phyloP scores from a whole-genome alignment of 2,113 vertebrate species.

The Nipponia nippon region DNA sequence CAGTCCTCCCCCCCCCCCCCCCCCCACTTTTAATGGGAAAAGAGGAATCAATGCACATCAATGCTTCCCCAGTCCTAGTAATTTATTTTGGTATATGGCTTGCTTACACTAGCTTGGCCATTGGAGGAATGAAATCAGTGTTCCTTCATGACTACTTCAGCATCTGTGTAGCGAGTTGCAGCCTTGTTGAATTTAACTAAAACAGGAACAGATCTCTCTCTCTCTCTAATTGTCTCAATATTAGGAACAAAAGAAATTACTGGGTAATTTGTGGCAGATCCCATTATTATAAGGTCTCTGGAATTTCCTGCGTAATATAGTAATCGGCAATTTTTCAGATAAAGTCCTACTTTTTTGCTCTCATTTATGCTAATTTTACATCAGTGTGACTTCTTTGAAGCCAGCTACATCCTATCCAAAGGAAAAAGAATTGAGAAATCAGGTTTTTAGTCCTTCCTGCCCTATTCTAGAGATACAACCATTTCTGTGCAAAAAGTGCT shows the following conservation, averaged over 20 bases:
- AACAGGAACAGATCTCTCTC: background rate
- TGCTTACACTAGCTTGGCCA: background rate
- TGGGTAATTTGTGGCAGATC: background rate
- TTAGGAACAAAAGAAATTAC: background rate
- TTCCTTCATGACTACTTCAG: background rate
- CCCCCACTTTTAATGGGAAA: background rate
- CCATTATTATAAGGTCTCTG: background rate
- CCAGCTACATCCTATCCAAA: background rate
- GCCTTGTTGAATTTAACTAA: background rate
- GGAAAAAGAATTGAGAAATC: background rate
- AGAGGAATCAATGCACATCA: background rate
- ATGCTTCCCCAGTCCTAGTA: background rate
- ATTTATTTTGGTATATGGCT: background rate
- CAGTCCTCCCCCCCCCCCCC: background rate
- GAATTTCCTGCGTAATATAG: background rate
- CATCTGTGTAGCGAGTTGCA: background rate
- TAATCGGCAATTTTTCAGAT: background rate
- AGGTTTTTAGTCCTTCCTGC: background rate
- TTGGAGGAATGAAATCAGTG: background rate
- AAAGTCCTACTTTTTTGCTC: background rate
- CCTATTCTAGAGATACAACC: background rate
- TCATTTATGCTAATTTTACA: background rate
- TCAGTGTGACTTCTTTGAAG: background rate
- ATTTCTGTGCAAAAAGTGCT: background rate
- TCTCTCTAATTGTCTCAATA: background rate